A percentile compares a stretch with the other conserved stretches of the same genome.
phyloP scores from a whole-genome alignment of 2,888 invertebrate species.

The Tethea ocularis region DNA sequence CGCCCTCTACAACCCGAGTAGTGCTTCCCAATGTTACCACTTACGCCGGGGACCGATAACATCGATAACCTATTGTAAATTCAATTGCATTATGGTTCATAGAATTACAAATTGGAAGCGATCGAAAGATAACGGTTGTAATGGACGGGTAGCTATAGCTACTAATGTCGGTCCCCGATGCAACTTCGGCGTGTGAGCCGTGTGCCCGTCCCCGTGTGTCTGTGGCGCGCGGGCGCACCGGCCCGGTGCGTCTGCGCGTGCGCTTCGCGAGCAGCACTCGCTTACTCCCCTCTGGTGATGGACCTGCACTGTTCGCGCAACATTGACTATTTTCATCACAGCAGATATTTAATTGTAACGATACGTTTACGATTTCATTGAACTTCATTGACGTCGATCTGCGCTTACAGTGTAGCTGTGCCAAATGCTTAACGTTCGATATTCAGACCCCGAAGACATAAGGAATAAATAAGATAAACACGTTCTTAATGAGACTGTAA shows the following conservation, averaged over 20 bases:
- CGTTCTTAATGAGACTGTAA: conserved; percentile 23
- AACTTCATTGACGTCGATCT: conserved; percentile 28
- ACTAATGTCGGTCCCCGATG: conserved; percentile 62
- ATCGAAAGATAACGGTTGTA: not conserved
- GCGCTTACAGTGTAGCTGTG: conserved; percentile 65
- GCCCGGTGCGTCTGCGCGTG: conserved; percentile 60
- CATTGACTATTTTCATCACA: not conserved
- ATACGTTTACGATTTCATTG: not conserved
- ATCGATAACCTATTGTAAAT: conserved; percentile 3
- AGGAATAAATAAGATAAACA: conserved; percentile 23
- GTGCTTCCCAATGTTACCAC: conserved; percentile 68
- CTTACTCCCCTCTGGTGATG: conserved; percentile 69
- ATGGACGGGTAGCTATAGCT: not conserved
- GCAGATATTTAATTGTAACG: conserved; percentile 12
- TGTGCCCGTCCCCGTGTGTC: conserved; percentile 64
- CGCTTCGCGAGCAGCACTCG: conserved; percentile 81
- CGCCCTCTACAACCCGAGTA: conserved; percentile 50
- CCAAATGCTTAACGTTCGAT: conserved; percentile 57
- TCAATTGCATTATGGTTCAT: not conserved
- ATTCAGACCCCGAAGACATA: conserved; percentile 30
- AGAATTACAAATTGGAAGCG: conserved; percentile 6
- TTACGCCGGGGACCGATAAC: conserved; percentile 63
- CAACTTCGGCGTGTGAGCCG: conserved; percentile 56
- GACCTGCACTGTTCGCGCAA: conserved; percentile 68
- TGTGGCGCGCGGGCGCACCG: conserved; percentile 62